A percentile compares a stretch with the other conserved stretches of the same genome.
Evolutionary conservation across 2,113 vertebrate species (phyloP).

Genomic region (Tyto alba): DNA sequence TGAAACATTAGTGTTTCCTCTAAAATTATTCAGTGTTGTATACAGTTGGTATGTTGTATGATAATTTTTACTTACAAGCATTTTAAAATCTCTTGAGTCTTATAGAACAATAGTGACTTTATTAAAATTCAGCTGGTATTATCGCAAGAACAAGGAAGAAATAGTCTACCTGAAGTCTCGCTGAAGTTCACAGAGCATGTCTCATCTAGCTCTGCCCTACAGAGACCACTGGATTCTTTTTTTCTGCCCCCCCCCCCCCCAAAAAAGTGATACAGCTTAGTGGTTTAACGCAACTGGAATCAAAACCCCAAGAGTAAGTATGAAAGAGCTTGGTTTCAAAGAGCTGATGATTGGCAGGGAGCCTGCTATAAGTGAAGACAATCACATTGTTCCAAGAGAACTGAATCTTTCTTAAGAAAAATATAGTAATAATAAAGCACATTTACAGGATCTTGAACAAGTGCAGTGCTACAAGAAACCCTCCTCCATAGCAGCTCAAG

Average conservation of each 20-base stretch:
- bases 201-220: neutral
- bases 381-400: neutral
- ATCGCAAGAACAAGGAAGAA: neutral
- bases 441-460: neutral
- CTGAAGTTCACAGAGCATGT: neutral
- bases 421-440: neutral
- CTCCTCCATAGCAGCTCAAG: neutral
- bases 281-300: neutral
- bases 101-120: neutral
- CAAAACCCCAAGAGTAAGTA: neutral
- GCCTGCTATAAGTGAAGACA: neutral
- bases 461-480: neutral
- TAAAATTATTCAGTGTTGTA: neutral
- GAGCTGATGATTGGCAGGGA: accelerated
- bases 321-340: neutral
- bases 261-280: neutral
- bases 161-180: neutral
- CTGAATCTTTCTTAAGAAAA: neutral
- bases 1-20: neutral
- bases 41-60: neutral
- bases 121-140: neutral
- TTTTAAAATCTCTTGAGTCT: neutral
- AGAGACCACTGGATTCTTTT: neutral
- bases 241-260: no score
- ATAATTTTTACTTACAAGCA: neutral